phyloP scores from a whole-genome alignment of 2,888 invertebrate species.

The Epistrophe grossulariae region DNA sequence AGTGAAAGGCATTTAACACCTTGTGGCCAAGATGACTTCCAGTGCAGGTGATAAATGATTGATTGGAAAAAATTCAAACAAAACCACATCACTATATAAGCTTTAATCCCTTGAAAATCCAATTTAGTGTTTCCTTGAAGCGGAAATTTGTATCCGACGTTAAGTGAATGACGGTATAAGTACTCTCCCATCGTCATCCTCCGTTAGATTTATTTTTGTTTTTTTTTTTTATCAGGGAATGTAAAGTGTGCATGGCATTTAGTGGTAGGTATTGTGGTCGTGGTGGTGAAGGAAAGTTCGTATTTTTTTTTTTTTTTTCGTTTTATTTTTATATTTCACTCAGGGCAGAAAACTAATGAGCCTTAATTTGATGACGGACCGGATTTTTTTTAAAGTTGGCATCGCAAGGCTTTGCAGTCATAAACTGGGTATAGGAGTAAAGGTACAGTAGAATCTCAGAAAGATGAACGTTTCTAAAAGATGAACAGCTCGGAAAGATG shows the following conservation, averaged over 20 bases:
- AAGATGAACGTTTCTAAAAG: no score
- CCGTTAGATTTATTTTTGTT: background rate
- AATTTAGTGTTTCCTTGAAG: conserved; percentile 58
- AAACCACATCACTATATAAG: conserved; percentile 3
- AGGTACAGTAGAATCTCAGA: no score
- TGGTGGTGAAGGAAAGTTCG: background rate
- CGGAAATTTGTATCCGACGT: conserved; percentile 9
- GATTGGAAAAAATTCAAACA: conserved; percentile 6
- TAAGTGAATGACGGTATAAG: conserved; percentile 18
- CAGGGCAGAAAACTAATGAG: conserved; percentile 40
- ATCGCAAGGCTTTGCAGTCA: background rate
- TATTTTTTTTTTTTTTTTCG: background rate
- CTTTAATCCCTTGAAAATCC: conserved; percentile 59
- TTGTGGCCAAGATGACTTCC: conserved; percentile 38
- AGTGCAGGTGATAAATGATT: conserved; percentile 9
- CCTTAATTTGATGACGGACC: conserved; percentile 55
- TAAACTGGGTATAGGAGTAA: background rate
- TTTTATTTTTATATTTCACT: background rate
- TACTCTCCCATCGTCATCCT: background rate
- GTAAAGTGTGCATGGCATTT: conserved; percentile 37
- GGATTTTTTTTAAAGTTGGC: background rate
- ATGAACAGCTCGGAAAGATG: no score
- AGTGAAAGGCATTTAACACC: conserved; percentile 56
- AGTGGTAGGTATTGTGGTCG: conserved; percentile 1
- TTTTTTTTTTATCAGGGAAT: conserved; percentile 6